phyloP scores from a whole-genome alignment of 2,797 vertebrate species.

The Lacerta bilineata region DNA sequence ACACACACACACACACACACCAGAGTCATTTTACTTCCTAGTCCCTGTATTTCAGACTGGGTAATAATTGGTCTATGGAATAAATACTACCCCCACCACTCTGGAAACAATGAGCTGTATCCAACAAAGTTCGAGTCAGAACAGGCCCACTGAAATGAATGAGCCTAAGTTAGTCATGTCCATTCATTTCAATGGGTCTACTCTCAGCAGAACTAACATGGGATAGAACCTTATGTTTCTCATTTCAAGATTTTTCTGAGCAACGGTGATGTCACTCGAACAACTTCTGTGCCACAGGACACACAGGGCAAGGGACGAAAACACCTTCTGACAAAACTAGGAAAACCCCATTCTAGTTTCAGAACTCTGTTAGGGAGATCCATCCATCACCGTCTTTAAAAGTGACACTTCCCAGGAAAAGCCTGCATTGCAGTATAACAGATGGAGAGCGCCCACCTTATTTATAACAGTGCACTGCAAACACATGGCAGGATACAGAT shows the following conservation, averaged over 20 bases:
- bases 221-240: neutral
- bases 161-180: no score
- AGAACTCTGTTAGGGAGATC: neutral
- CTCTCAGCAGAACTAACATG: no score
- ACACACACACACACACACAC: neutral
- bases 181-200: no score
- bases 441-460: slow-evolving; percentile 6
- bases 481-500: slow-evolving; percentile 20
- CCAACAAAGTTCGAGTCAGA: no score
- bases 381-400: neutral
- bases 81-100: neutral
- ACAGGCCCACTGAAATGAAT: no score
- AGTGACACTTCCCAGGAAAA: slow-evolving; percentile 13
- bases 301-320: accelerated
- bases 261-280: neutral
- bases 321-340: neutral
- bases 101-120: neutral
- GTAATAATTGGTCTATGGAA: neutral
- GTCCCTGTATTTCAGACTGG: neutral
- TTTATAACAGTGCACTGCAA: slow-evolving; percentile 8
- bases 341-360: neutral
- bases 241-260: neutral
- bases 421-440: slow-evolving; percentile 34
- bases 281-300: neutral
- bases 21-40: neutral